phyloP scores from a whole-genome alignment of 2,113 vertebrate genomes.

The Zosterops lateralis region DNA sequence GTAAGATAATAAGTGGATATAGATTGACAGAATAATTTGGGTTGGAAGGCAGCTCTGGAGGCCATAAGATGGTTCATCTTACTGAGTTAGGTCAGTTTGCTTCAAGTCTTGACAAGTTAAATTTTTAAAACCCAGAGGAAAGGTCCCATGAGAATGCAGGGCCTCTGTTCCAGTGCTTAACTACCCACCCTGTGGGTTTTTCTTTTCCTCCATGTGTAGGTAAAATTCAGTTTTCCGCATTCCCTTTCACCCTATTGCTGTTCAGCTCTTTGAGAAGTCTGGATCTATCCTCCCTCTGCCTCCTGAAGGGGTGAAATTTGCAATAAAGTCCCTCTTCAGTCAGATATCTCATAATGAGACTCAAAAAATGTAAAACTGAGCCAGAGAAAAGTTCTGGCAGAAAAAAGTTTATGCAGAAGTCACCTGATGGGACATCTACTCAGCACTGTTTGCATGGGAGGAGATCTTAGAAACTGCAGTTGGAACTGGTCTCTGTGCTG shows the following conservation, averaged over 20 bases:
- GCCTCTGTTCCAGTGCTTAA: neutral
- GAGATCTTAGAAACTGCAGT: neutral
- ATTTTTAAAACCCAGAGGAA: neutral
- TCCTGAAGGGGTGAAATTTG: neutral
- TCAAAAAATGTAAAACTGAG: neutral
- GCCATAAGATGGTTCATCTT: neutral
- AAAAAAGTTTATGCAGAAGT: neutral
- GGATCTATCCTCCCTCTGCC: neutral
- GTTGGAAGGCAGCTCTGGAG: neutral
- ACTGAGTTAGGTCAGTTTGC: neutral
- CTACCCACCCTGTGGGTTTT: neutral
- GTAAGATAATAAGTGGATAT: neutral
- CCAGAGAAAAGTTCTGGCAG: neutral
- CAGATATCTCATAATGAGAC: neutral
- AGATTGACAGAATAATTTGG: neutral
- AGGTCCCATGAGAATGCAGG: neutral
- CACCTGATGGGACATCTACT: neutral
- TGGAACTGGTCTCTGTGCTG: neutral
- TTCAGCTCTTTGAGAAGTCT: neutral
- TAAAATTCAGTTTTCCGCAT: neutral
- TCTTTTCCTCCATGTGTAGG: neutral
- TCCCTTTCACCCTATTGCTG: neutral
- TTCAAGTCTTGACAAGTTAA: neutral
- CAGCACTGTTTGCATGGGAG: neutral
- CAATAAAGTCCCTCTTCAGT: neutral